Evolutionary conservation across 2,113 vertebrate species (phyloP), one percentile per base, ranked within the genome.

Genomic region (Romanogobio albipinnatus): DNA sequence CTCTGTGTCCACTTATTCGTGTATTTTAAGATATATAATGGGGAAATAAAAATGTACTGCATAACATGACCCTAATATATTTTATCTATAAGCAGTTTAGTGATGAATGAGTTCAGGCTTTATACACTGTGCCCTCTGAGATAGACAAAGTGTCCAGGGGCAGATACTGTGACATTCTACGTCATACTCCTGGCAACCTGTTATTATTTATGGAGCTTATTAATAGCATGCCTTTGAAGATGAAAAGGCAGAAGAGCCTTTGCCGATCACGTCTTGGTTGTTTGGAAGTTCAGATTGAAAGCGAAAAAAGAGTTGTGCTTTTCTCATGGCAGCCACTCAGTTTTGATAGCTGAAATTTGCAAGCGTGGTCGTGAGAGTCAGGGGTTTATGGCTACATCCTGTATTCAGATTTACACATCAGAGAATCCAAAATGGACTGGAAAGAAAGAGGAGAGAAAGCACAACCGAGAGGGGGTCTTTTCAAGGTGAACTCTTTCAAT

Each of bases 141-240:
- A 83, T 33, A 68, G 70, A 33, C n/a, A 13, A 83, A 29, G 58
- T 64, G 58, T 80, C 59, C 13, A 15, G 17, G 76, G 43, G 36
- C 22, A 84, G 49, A 68, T 24, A 82, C 22, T 76, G 45, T 24
- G 59, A 80, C 61, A 77, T 78, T 61, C 68, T 70, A 36, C 22
- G 19, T 68, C 61, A 64, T 15, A 15, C 76, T 75, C 49, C 62
- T 66, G 80, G 61, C 78, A 86, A 87, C 66, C 76, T 87, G 77
- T 87, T 84, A 66, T 76, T 87, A 82, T 74, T 85, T 87, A 86
- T 78, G 49, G 76, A 81, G 33, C 81, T 87, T 84, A 89, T 89
- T 86, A 88, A 83, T 82, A 86, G 85, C 85, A 76, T 70, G 71
- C 76, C 81, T 88, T 80, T 64, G 51, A 71, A 84, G 81, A 84